These are phyloP conservation scores for Apus apus DNA, from an alignment of 2,113 vertebrate species.

Conservation along the genomic window DNA sequence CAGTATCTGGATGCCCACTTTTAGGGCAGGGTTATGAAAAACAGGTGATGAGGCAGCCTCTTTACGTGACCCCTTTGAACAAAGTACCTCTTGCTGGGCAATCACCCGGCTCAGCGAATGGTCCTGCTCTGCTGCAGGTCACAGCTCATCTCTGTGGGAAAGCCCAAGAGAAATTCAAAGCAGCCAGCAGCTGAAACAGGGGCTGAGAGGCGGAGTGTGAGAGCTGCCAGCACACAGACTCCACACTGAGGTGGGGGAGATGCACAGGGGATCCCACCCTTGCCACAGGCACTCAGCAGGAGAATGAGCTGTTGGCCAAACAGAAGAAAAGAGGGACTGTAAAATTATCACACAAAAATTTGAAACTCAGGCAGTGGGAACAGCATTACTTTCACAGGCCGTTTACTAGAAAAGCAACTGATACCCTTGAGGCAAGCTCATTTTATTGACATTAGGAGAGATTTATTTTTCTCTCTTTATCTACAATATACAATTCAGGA, in stretches of 20 bases:
- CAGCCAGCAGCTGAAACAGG: background rate
- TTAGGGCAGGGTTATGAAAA: background rate
- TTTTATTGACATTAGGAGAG: constrained; percentile 57
- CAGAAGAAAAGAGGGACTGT: background rate
- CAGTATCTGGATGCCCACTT: background rate
- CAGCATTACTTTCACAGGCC: background rate
- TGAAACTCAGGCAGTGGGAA: background rate
- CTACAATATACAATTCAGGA: constrained; percentile 34
- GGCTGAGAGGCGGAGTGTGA: background rate
- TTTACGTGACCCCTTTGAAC: background rate
- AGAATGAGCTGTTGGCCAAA: background rate
- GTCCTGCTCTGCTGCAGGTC: background rate
- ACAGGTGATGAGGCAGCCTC: background rate
- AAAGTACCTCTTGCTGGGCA: background rate
- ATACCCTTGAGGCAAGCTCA: constrained; percentile 15
- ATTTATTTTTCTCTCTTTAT: constrained; percentile 65
- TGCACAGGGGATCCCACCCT: background rate
- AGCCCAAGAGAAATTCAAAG: background rate
- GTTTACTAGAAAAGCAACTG: constrained; percentile 26
- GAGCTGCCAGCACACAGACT: background rate
- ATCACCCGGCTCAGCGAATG: background rate
- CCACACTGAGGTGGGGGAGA: background rate
- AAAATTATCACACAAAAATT: background rate
- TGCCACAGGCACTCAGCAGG: background rate
- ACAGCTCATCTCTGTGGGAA: background rate